A percentile compares a stretch with the other conserved stretches of the same genome.
Evolutionary conservation across 2,113 vertebrate species (phyloP).

Genomic region (Aegypius monachus): DNA sequence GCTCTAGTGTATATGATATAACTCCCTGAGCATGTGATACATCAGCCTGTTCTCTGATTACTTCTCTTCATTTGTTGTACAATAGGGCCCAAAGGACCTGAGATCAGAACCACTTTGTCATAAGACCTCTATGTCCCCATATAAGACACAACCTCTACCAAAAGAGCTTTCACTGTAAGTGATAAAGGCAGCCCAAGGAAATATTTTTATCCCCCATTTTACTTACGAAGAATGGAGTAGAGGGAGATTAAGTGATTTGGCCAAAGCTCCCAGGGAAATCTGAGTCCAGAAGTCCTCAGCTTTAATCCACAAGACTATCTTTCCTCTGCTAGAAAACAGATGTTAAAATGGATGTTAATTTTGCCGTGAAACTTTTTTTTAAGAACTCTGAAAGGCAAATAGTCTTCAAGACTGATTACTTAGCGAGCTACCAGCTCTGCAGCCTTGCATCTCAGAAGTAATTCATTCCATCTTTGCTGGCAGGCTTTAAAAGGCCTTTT

Average conservation of each 20-base stretch:
- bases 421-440: slow-evolving; percentile 32
- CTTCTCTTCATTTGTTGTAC: background rate
- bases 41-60: slow-evolving; percentile 6
- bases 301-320: slow-evolving; percentile 5
- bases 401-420: slow-evolving; percentile 47
- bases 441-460: slow-evolving; percentile 22
- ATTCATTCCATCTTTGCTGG: slow-evolving; percentile 56
- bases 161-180: background rate
- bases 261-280: background rate
- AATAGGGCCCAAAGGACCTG: background rate
- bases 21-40: background rate
- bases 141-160: background rate
- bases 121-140: background rate
- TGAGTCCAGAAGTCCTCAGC: background rate
- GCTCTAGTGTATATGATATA: background rate
- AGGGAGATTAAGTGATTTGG: background rate
- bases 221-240: background rate
- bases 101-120: background rate
- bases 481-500: slow-evolving; percentile 51
- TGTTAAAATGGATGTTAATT: slow-evolving; percentile 70
- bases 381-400: slow-evolving; percentile 48
- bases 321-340: slow-evolving; percentile 58
- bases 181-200: background rate
- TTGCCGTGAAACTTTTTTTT: slow-evolving; percentile 52
- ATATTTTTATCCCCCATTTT: background rate